A percentile compares a stretch with the other conserved stretches of the same genome.
Evolutionary conservation across 2,113 vertebrate genomes (phyloP).

Genomic region (Eulacestoma nigropectus): DNA sequence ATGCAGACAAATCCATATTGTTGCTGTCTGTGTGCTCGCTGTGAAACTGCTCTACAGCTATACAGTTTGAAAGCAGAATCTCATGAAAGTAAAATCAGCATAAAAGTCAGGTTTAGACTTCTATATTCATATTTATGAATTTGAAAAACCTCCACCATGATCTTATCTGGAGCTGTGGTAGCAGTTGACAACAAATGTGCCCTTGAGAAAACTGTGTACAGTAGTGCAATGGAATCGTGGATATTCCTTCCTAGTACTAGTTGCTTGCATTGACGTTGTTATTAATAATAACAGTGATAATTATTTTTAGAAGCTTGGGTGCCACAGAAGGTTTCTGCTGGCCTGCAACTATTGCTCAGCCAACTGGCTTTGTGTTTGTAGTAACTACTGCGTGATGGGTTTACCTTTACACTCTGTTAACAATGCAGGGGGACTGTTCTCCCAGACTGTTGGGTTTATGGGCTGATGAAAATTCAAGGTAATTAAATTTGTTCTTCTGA

Average conservation of each 20-base stretch:
- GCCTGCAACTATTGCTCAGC: conserved; percentile 5
- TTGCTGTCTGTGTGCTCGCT: conserved; percentile 19
- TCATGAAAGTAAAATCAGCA: conserved; percentile 71
- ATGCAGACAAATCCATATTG: conserved; percentile 56
- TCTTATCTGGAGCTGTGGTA: conserved; percentile 62
- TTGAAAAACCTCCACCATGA: conserved; percentile 60
- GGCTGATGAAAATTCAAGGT: conserved; percentile 20
- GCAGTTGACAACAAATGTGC: conserved; percentile 67
- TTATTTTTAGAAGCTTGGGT: conserved; percentile 5
- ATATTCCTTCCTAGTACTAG: background rate
- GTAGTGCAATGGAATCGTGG: background rate
- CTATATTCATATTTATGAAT: conserved; percentile 72
- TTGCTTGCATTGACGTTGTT: background rate
- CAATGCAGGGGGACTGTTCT: background rate
- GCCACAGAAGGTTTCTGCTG: conserved; percentile 15
- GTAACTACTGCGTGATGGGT: background rate
- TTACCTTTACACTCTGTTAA: background rate
- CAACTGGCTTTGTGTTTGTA: conserved; percentile 7
- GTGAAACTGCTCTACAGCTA: conserved; percentile 51
- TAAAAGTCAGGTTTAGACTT: conserved; percentile 65
- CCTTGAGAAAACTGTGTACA: conserved; percentile 51
- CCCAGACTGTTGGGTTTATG: background rate
- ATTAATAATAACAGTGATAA: conserved; percentile 1
- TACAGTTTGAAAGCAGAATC: conserved; percentile 63
- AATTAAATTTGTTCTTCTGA: conserved; percentile 23